A percentile compares a stretch with the other conserved stretches of the same genome.
Evolutionary conservation across 2,888 invertebrate species (phyloP).

Genomic region (Pristionchus mayeri): DNA sequence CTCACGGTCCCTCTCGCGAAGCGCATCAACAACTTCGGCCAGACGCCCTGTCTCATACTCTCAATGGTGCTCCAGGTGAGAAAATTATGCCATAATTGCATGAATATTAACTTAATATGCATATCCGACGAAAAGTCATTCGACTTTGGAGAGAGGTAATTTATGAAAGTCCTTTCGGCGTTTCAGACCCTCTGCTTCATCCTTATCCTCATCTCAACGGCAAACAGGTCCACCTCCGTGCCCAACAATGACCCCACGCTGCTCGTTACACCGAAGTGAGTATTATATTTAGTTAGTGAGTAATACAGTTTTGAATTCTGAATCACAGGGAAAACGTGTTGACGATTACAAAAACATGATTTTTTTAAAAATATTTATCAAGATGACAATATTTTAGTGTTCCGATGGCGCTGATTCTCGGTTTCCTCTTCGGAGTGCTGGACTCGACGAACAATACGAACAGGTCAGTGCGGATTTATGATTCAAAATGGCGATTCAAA

Average conservation of each 20-base stretch:
- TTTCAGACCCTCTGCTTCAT: slow-evolving; percentile 19
- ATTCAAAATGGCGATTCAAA: not conserved
- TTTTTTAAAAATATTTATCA: not conserved
- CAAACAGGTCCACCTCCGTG: not conserved
- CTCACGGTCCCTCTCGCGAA: slow-evolving; percentile 6
- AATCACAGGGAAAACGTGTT: too few relatives aligned
- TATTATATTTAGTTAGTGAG: not conserved
- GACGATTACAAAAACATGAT: too few relatives aligned
- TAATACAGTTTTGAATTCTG: too few relatives aligned
- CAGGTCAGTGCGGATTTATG: not conserved
- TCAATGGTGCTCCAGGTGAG: slow-evolving; percentile 26
- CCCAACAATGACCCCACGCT: slow-evolving; percentile 36
- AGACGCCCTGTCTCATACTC: slow-evolving; percentile 43
- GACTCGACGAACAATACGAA: slow-evolving; percentile 64
- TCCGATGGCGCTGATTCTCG: slow-evolving; percentile 54
- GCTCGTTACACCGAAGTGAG: slow-evolving; percentile 3
- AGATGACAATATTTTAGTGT: slow-evolving; percentile 49
- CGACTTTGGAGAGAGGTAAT: not conserved
- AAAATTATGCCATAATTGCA: not conserved
- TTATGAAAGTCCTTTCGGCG: not conserved
- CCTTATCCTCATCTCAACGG: slow-evolving; percentile 32
- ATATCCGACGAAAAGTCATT: not conserved
- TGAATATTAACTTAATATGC: not conserved
- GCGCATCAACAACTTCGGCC: slow-evolving; percentile 45
- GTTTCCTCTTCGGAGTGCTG: slow-evolving; percentile 61